phyloP scores from a whole-genome alignment of 1,140 invertebrate genomes.

The Brachionus asplanchnoidis region DNA sequence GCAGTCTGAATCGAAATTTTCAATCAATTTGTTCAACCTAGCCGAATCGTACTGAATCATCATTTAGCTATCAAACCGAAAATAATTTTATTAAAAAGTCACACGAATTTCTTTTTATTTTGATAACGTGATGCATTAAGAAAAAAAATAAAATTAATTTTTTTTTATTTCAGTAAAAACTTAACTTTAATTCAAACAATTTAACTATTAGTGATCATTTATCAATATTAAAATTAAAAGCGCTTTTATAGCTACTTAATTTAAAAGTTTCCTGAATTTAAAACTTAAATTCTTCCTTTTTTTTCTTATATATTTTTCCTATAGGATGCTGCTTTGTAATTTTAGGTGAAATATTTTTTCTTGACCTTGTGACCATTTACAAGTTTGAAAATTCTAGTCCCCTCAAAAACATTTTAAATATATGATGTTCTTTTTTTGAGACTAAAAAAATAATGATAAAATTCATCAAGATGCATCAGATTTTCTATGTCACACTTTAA shows the following conservation, averaged over 20 bases:
- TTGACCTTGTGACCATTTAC: too few relatives aligned
- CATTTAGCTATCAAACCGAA: not conserved
- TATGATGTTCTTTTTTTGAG: too few relatives aligned
- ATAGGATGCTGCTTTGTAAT: too few relatives aligned
- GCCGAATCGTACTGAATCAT: not conserved
- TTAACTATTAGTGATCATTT: too few relatives aligned
- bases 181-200: not conserved
- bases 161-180: not conserved
- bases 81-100: not conserved
- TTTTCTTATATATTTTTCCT: not conserved
- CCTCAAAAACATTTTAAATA: too few relatives aligned
- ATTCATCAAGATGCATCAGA: too few relatives aligned
- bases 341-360: too few relatives aligned
- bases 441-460: too few relatives aligned
- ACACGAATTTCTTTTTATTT: not conserved
- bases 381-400: too few relatives aligned
- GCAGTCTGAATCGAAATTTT: not conserved
- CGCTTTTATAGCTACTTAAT: not conserved
- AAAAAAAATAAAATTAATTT: not conserved
- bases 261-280: not conserved
- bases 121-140: not conserved
- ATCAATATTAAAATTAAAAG: too few relatives aligned
- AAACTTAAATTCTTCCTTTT: not conserved
- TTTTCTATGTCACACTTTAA: too few relatives aligned
- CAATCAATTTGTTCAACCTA: not conserved